Evolutionary conservation across 2,888 invertebrate genomes (phyloP), one percentile per base, ranked within the genome.

Genomic region (Cloeon dipterum): DNA sequence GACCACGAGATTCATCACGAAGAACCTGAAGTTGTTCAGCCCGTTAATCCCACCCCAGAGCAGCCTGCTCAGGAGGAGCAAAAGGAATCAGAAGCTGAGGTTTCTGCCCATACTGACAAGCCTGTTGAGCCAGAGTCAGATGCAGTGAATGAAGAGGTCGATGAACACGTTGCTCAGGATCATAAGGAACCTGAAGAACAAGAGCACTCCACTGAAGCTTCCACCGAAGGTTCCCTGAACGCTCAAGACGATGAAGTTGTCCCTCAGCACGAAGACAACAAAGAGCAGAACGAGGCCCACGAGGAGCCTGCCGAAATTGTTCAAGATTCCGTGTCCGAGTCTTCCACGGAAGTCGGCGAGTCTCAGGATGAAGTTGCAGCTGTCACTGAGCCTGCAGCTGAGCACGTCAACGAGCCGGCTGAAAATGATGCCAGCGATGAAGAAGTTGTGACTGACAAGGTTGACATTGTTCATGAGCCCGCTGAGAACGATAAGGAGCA

Each of bases 271-370:
- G 35, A 35, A 32, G 21, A 38, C 17, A 38, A 26, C 18, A 36
- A 25, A 25, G 11, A 32, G 7, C 40, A 35, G 3, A 38, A 36
- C 36, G 41, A 38, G 33, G 20, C 34, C 14, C 20, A 14, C 11
- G 40, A 43, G 19, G 43, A 40, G 32, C 38, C 36, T 1, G 42
- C 38, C 20, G 38, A 38, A 29, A 41, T 45, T 14, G 43, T 42
- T 29, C 35, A 39, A 36, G 39, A 39, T 33, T 35, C 39, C 35
- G 35, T 35, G 26, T 34, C 39, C 23, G 26, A 37, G 26, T 26
- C 37, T 16, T 21, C 19, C 5, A 35, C 41, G 20, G 43, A 26
- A 38, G 29, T 35, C 29, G 37, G n/a, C n/a, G n/a, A n/a, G n/a
- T n/a, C 29, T 5, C 26, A 17, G 34, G 35, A 18, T 35, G 38